A percentile compares a stretch with the other conserved stretches of the same genome.
phyloP scores from a whole-genome alignment of 2,797 vertebrate species.

The Hypotaenidia philippensis region DNA sequence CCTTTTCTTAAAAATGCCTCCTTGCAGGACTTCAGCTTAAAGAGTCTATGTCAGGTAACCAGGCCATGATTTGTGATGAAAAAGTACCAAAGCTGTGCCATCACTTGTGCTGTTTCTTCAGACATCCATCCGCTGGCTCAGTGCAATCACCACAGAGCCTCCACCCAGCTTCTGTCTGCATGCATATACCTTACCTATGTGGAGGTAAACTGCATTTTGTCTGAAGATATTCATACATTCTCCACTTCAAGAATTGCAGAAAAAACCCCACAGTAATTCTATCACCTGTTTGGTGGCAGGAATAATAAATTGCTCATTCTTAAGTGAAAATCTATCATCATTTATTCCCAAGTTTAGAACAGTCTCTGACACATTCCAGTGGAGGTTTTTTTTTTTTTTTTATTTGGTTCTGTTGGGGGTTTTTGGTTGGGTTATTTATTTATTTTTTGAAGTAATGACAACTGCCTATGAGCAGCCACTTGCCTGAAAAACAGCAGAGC shows the following conservation, averaged over 20 bases:
- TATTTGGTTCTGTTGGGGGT: not conserved
- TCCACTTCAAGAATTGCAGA: not conserved
- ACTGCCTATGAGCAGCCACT: not conserved
- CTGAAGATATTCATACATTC: not conserved
- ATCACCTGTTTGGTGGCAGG: not conserved
- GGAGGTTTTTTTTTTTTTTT: not conserved
- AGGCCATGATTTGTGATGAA: not conserved
- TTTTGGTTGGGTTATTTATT: not conserved
- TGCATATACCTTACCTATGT: not conserved
- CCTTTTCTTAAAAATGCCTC: not conserved
- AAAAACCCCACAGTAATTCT: not conserved
- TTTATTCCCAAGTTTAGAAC: constrained; percentile 17
- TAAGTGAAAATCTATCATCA: not conserved
- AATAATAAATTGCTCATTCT: not conserved
- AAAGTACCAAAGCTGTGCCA: not conserved
- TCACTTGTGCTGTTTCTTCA: not conserved
- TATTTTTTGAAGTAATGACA: not conserved
- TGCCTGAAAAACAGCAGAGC: not conserved
- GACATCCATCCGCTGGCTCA: not conserved
- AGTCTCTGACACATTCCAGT: not conserved
- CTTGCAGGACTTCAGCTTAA: not conserved
- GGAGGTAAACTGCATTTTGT: not conserved
- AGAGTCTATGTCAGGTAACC: not conserved
- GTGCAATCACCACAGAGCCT: not conserved
- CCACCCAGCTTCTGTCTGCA: not conserved